Evolutionary conservation across 2,797 vertebrate species (phyloP).

Genomic region (Falco cherrug): DNA sequence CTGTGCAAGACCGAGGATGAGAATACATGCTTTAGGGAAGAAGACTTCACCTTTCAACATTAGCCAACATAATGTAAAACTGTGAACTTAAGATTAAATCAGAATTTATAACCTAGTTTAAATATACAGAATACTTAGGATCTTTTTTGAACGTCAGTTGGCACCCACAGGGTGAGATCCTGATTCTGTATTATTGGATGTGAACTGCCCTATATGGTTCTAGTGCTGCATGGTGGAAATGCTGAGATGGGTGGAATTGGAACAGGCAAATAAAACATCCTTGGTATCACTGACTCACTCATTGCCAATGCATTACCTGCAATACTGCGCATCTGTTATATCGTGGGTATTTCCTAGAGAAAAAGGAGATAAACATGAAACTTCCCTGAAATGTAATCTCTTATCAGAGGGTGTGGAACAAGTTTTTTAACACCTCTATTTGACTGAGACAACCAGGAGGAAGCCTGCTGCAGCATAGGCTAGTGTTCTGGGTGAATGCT

Average conservation of each 20-base stretch:
- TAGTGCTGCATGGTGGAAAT: fast-evolving
- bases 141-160: background rate
- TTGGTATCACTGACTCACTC: background rate
- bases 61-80: fast-evolving
- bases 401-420: background rate
- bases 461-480: background rate
- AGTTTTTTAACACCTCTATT: background rate
- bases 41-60: background rate
- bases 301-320: background rate
- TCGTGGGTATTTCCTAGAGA: background rate
- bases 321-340: background rate
- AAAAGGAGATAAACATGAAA: background rate
- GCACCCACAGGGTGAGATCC: background rate
- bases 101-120: background rate
- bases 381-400: background rate
- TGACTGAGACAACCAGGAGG: background rate
- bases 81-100: too few relatives aligned
- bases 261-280: background rate
- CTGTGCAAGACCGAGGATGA: background rate
- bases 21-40: background rate
- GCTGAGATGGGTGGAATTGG: background rate
- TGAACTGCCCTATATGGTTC: background rate
- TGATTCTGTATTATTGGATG: background rate
- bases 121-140: background rate
- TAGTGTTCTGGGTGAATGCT: background rate